Evolutionary conservation across 2,797 vertebrate genomes (phyloP).

Genomic region (Fistularia tabacaria): DNA sequence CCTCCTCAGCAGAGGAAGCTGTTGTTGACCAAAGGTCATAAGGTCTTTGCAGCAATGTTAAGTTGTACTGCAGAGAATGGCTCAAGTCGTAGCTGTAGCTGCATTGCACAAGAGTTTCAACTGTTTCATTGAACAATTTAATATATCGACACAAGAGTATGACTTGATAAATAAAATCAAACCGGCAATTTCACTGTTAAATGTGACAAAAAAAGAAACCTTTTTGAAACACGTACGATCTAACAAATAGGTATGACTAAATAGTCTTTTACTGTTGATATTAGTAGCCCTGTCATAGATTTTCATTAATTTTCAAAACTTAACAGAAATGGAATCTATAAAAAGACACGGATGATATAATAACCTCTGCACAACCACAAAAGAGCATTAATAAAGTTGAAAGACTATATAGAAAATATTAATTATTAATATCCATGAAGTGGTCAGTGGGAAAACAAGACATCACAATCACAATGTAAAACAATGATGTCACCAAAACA

Average conservation of each 20-base stretch:
- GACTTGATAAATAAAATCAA: conserved; percentile 7
- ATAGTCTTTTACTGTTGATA: too few relatives aligned
- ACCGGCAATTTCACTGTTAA: not conserved
- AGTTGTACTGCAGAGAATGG: conserved; percentile 95
- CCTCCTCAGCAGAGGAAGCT: conserved; percentile 61
- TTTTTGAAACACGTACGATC: too few relatives aligned
- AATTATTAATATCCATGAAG: not conserved
- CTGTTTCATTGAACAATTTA: too few relatives aligned
- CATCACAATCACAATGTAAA: not conserved
- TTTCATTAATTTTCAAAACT: too few relatives aligned
- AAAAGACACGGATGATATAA: too few relatives aligned
- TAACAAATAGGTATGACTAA: too few relatives aligned
- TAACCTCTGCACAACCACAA: too few relatives aligned
- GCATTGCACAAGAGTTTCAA: conserved; percentile 6
- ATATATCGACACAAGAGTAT: not conserved
- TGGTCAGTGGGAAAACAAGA: not conserved
- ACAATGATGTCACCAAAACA: not conserved
- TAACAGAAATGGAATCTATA: too few relatives aligned
- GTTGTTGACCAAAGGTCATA: conserved; percentile 72
- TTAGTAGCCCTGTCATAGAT: too few relatives aligned
- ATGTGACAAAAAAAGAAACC: not conserved
- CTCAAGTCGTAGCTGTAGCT: conserved; percentile 99
- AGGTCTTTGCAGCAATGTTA: conserved; percentile 85
- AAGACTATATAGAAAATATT: not conserved
- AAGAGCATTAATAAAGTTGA: too few relatives aligned